Base-by-base conservation (phyloP, 2,888 invertebrate genomes). In the Tenthredo mesomela region DNA sequence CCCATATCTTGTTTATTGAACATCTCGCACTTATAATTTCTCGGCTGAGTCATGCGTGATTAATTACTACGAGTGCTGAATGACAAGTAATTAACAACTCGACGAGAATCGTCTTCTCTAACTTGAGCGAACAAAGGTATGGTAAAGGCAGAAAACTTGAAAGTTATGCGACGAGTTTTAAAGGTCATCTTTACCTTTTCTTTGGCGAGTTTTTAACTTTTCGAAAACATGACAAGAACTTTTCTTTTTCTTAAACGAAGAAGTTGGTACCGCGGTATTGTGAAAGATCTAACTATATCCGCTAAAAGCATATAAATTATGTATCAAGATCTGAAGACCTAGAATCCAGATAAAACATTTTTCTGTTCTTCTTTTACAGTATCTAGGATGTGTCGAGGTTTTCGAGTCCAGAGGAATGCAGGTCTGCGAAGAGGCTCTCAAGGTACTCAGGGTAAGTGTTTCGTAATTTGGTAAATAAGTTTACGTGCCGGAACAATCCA, bases 351-450 rank as follows among this genome's bases (percentile, higher is more conserved):
- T 77, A 18, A 77, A 77, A 71, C 40, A 70, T 54, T 50, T 77
- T n/a, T 50, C 78, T 47, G 67, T 86, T 86, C 87, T 86, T 85
- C 87, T 87, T 90, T 93, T 94, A 67, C 94, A 96, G 96, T 99
- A 99, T 94, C 95, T 99, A 92, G 99, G 99, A 88, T 99, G 99
- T 93, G 98, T 99, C 77, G 99, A 99, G 94, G 99, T 99, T 61
- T 99, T 98, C 94, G 99, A 99, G 94, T 99, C 99, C 10, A 96
- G 99, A 92, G 99, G 99, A 80, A 99, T 99, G 99, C 98, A 99
- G 94, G 98, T 99, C 86, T 99, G 99, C 95, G 99, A 99, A 94
- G 99, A 99, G 94, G 99, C 99, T 82, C 95, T 99, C 87, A 99
- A 99, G 95, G 98, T 98, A 88, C 95, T 99, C 87, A 96, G 98